Evolutionary conservation across 1,140 invertebrate genomes (phyloP), one percentile per base, ranked within the genome.

Genomic region (Drosophila miranda): DNA sequence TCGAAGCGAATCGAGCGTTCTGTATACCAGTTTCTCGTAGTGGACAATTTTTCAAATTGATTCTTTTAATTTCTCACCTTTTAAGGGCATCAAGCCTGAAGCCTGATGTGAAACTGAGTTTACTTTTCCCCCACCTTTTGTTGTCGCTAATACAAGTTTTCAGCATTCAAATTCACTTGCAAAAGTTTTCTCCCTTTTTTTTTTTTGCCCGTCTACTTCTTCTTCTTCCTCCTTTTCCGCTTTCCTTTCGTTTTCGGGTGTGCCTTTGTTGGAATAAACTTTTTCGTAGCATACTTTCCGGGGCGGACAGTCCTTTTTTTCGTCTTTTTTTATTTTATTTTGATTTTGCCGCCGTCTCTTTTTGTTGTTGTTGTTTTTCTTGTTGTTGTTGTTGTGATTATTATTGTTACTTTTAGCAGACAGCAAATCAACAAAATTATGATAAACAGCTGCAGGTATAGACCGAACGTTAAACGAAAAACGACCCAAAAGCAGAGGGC

Each of bases 381-480:
- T 52, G 7, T 56, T 59, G 69, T 73, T 79, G 44, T 78, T 82
- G 44, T 79, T 80, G 63, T 81, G 75, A 61, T 76, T 81, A 53
- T 61, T 86, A 62, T 64, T 84, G 46, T 73, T 83, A 51, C 62
- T 84, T 61, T 83, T 80, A 58, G 62, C 77, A 86, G 81, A 86
- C 82, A 86, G 81, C 82, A 86, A 86, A 86, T 86, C 82, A 86
- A 81, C 82, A 87, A 86, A 86, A 87, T 87, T 87, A 87, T 87
- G 78, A 87, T 87, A 87, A 87, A 87, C 82, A 87, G 82, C 82
- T 87, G 82, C 82, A 87, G 82, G 82, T 87, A 87, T 81, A 81
- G 72, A 38, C 3, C 34, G 70, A 70, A 60, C 81, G 63, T 72
- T 77, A 62, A 78, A 61, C 63, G 73, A 75, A 70, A 38, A 76